A percentile compares a stretch with the other conserved stretches of the same genome.
Conservation (phyloP, 92 coral and sea anemone species). For the Bergia sp. region DNA sequence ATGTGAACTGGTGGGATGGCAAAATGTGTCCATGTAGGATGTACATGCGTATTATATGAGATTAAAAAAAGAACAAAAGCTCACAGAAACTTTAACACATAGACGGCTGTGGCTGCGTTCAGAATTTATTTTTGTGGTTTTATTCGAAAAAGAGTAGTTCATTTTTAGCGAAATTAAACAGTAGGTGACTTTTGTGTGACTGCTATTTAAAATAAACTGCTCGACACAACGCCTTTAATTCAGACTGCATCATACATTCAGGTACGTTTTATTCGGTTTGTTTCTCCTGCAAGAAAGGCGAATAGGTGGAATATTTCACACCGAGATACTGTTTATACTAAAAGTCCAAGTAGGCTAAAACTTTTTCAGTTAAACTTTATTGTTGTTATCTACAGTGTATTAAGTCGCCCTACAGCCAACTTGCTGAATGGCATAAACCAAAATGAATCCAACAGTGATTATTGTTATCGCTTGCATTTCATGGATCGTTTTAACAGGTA, state of each 20-base stretch:
- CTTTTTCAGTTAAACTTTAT: no score
- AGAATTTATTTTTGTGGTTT: not conserved
- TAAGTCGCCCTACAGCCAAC: not conserved
- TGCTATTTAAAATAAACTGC: no score
- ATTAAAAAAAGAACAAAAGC: not conserved
- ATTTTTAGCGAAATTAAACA: no score
- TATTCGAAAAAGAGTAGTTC: no score
- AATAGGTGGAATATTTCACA: no score
- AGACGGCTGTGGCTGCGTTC: not conserved
- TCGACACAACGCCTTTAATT: no score
- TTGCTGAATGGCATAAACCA: not conserved
- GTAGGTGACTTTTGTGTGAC: no score
- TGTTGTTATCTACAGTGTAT: not conserved
- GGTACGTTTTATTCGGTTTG: no score
- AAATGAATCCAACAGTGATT: not conserved
- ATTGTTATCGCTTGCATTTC: not conserved
- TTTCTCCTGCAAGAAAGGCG: no score
- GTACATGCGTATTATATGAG: not conserved
- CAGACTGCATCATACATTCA: no score
- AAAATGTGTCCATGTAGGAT: not conserved
- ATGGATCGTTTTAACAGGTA: constrained; percentile 3
- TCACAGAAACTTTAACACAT: no score
- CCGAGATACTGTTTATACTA: no score
- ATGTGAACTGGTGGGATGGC: not conserved
- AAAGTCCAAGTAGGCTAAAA: not conserved